Conservation (phyloP, 2,797 vertebrate genomes). For the Rhinatrema bivittatum region DNA sequence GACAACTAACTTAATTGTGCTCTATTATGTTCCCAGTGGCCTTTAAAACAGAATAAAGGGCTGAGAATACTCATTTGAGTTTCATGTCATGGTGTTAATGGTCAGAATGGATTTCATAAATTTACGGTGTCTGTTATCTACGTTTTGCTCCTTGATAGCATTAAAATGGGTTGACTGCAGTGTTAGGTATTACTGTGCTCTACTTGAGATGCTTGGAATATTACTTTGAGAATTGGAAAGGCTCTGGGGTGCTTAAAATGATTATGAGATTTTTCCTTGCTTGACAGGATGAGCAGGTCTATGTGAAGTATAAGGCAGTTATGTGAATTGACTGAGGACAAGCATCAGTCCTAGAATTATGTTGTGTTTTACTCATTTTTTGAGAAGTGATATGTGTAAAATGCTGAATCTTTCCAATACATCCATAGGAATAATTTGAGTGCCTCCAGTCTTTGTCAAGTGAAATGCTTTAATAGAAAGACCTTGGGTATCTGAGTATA, state of each 20-base stretch:
- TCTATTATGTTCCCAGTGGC: conserved; percentile 14
- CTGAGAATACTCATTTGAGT: conserved; percentile 29
- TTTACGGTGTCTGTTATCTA: conserved; percentile 33
- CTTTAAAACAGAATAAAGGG: conserved; percentile 6
- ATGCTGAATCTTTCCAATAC: no score
- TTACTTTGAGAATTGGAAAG: conserved; percentile 59
- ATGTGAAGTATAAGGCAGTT: conserved; percentile 40
- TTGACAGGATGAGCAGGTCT: conserved; percentile 57
- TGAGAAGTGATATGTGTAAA: conserved; percentile 1
- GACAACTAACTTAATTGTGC: conserved; percentile 13
- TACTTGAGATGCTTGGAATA: conserved; percentile 50
- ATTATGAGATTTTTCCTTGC: conserved; percentile 66
- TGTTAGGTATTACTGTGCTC: conserved; percentile 25
- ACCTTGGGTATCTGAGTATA: no score
- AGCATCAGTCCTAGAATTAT: conserved; percentile 33
- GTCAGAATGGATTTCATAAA: conserved; percentile 39
- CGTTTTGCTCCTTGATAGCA: conserved; percentile 26
- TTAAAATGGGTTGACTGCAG: conserved; percentile 36
- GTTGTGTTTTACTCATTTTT: conserved; percentile 33
- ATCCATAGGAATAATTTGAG: no score
- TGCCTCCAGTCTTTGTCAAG: no score
- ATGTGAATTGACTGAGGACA: conserved; percentile 28
- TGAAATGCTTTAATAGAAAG: no score
- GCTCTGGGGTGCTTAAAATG: conserved; percentile 55
- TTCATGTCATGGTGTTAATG: conserved; percentile 15